Evolutionary conservation across 2,888 invertebrate species (phyloP).

Genomic region (Rhogogaster chlorosoma): DNA sequence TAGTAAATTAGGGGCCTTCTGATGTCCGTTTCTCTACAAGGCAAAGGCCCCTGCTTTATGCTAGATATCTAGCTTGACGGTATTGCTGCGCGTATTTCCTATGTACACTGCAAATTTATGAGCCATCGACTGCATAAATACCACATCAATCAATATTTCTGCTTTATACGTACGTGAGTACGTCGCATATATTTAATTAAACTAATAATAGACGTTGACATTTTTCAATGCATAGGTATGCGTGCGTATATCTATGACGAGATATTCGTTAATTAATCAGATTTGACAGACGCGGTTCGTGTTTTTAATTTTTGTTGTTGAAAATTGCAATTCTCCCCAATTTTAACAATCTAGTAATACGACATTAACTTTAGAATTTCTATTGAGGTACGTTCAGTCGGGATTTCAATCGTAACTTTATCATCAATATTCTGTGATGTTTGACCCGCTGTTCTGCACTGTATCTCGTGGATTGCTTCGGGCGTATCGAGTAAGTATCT

Average conservation of each 20-base stretch:
- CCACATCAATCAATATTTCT: constrained; percentile 33
- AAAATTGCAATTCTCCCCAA: background rate
- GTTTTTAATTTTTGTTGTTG: background rate
- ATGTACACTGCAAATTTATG: constrained; percentile 18
- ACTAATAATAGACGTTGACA: background rate
- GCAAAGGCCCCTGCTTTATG: constrained; percentile 5
- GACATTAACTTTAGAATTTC: background rate
- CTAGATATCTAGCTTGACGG: background rate
- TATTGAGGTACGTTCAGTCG: background rate
- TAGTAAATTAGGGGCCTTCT: constrained; percentile 40
- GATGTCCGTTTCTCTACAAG: background rate
- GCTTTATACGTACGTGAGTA: background rate
- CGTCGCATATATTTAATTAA: background rate
- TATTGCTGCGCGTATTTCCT: constrained; percentile 12
- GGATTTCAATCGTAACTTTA: constrained; percentile 26
- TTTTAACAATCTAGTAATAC: background rate
- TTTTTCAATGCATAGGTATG: background rate
- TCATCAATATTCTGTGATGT: constrained; percentile 7
- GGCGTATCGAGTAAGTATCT: constrained; percentile 28
- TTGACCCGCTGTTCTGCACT: constrained; percentile 12
- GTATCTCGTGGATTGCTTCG: background rate
- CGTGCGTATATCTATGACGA: background rate
- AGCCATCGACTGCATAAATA: background rate
- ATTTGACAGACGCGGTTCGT: background rate
- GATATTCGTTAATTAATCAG: background rate